Base-by-base conservation (phyloP, 2,797 vertebrate species). In the Hylomyscus alleni region DNA sequence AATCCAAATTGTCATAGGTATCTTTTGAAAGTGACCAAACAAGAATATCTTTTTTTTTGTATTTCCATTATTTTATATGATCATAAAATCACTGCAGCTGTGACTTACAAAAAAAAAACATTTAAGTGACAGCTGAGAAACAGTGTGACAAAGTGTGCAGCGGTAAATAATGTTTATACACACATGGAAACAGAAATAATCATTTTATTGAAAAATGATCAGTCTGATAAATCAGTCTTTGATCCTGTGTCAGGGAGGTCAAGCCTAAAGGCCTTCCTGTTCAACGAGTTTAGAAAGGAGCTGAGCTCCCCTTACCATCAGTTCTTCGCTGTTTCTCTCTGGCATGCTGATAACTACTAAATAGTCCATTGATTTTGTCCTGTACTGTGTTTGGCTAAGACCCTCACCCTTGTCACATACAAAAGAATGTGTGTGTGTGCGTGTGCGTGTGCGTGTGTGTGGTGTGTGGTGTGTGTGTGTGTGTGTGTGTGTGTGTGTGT, bases 1-100 rank as follows among this genome's bases (percentile, higher is more conserved):
- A 98, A 89, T 93, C 97, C 98, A 98, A 98, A 97, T 97, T 97
- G 90, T 91, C 96, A 91, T 97, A 98, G 98, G 98, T 98, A 98
- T 98, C 97, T 98, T 98, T 97, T 98, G 98, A 98, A 98, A 98
- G 97, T 31, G 86, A 97, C 97, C 97, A 98, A 98, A 98, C 94
- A 87, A 97, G 98, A 97, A 97, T 82, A 96, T 95, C 94, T 54
- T 98, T 97, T 95, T 95, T 69, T 67, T 67, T 13, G 86, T 92
- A 91, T 98, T 98, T 98, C 98, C 96, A 97, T 98, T 98, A 98
- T 95, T 98, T 98, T 98, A 95, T 97, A 97, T 52, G 72, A 96
- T 90, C 98, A 97, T 98, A 97, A 98, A 98, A 96, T 98, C 72
- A 60, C 95, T 97, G 97, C 96, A 98, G 93, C 96, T 92, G 77